Conservation (phyloP, 2,797 vertebrate genomes). For the Characodon lateralis region DNA sequence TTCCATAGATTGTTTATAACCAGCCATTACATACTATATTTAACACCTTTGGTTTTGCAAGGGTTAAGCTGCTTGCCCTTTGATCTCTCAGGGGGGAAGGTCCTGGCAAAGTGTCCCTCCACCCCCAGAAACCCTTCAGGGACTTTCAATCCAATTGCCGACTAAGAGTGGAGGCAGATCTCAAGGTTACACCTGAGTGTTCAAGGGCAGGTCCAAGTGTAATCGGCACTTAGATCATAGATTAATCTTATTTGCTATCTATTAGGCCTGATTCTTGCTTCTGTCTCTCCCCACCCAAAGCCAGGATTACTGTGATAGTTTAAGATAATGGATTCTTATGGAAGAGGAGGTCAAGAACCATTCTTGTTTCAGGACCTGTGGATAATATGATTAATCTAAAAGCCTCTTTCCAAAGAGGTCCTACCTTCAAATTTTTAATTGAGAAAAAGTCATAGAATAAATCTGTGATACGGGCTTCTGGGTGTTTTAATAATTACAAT, state of each 20-base stretch:
- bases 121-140: conserved; percentile 73
- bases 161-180: conserved; percentile 94
- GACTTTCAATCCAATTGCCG: conserved; percentile 94
- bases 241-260: conserved; percentile 99
- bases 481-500: conserved; percentile 75
- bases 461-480: conserved; percentile 81
- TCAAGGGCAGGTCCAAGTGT: conserved; percentile 99
- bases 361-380: conserved; percentile 98
- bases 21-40: conserved; percentile 80
- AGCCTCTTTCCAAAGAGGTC: conserved; percentile 94
- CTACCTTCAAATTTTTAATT: conserved; percentile 95
- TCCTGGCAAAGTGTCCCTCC: conserved; percentile 79
- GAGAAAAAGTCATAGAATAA: conserved; percentile 86
- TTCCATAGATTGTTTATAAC: conserved; percentile 68
- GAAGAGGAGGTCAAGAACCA: conserved; percentile 96
- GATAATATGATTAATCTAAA: conserved; percentile 99
- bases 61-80: conserved; percentile 85
- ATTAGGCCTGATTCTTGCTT: conserved; percentile 99
- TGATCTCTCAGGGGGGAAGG: conserved; percentile 79
- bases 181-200: conserved; percentile 99
- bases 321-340: conserved; percentile 99
- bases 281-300: conserved; percentile 96
- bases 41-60: conserved; percentile 81
- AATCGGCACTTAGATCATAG: conserved; percentile 99
- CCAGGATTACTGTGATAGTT: conserved; percentile 99